phyloP scores from a whole-genome alignment of 2,113 vertebrate genomes.

The Colius striatus region DNA sequence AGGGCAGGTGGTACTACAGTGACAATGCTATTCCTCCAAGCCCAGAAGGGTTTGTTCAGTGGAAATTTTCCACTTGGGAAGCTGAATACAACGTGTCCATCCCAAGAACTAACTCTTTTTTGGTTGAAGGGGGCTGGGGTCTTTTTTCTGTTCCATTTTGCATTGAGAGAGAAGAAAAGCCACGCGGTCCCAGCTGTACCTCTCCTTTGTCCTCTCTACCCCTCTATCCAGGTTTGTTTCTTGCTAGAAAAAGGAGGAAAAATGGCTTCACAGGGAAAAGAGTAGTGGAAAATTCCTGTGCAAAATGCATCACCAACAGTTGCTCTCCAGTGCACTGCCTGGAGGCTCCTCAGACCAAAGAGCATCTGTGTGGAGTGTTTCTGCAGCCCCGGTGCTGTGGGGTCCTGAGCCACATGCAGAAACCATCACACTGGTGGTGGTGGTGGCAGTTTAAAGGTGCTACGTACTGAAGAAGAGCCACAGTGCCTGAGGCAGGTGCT shows the following conservation, averaged over 20 bases:
- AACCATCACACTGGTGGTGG: rapidly evolving
- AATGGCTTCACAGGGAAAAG: not conserved
- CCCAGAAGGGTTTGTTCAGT: not conserved
- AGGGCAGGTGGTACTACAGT: not conserved
- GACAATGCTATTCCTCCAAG: not conserved
- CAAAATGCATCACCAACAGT: not conserved
- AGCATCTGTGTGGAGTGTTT: not conserved
- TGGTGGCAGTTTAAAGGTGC: not conserved
- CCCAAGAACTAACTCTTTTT: not conserved
- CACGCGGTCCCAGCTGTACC: not conserved
- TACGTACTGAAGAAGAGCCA: rapidly evolving
- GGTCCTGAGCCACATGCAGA: not conserved
- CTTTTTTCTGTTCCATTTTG: not conserved
- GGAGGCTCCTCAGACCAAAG: not conserved
- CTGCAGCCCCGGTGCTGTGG: not conserved
- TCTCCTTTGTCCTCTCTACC: not conserved
- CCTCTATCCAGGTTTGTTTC: not conserved
- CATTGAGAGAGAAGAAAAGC: not conserved
- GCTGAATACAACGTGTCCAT: not conserved
- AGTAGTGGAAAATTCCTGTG: not conserved
- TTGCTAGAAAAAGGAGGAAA: not conserved
- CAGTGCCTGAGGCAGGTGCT: not conserved
- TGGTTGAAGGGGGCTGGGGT: not conserved
- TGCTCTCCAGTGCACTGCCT: not conserved
- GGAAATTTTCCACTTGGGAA: not conserved